These are phyloP conservation scores for Carollia perspicillata DNA, from an alignment of 2,113 vertebrate species.

Conservation along the genomic window DNA sequence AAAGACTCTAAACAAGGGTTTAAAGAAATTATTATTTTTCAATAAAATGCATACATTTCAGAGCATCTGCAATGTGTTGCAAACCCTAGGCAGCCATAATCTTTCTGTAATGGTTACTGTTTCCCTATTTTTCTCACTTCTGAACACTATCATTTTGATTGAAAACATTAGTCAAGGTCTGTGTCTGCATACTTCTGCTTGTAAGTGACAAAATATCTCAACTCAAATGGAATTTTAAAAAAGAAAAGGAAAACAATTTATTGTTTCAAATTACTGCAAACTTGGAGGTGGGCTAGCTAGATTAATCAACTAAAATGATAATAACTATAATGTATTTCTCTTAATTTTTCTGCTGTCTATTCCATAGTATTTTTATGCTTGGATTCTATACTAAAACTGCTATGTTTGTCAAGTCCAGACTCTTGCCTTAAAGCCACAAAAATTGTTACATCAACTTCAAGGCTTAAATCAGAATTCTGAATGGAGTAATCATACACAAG, in stretches of 20 bases:
- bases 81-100: neutral
- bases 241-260: neutral
- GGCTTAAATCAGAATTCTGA: neutral
- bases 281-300: neutral
- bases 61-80: neutral
- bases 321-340: neutral
- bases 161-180: neutral
- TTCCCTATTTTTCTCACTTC: neutral
- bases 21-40: neutral
- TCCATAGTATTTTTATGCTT: neutral
- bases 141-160: neutral
- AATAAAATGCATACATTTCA: neutral
- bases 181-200: neutral
- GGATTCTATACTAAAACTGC: neutral
- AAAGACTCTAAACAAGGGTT: neutral
- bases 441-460: neutral
- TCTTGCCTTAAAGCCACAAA: neutral
- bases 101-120: neutral
- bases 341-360: neutral
- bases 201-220: neutral
- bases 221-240: neutral
- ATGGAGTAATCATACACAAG: neutral
- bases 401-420: neutral
- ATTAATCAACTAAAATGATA: neutral
- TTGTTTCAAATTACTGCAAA: slow-evolving; percentile 11